These are phyloP conservation scores for Axis porcinus DNA, from an alignment of 2,113 vertebrate genomes.

Conservation along the genomic window DNA sequence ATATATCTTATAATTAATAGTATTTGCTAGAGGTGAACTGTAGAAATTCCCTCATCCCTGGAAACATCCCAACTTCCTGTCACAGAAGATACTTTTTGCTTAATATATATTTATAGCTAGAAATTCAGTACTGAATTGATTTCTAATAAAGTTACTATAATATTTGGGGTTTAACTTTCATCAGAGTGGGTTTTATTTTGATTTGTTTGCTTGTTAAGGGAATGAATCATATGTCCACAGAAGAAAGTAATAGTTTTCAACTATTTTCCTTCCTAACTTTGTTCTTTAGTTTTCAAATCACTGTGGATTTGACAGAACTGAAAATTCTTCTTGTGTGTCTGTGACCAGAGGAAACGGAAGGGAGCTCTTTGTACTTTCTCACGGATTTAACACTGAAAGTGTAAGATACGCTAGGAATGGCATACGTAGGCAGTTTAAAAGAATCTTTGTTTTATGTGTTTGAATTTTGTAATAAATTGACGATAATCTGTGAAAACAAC, in stretches of 20 bases:
- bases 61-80: neutral
- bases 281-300: conserved; percentile 40
- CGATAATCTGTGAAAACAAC: neutral
- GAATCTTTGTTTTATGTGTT: conserved; percentile 2
- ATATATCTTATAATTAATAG: conserved; percentile 28
- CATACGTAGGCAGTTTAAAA: conserved; percentile 27
- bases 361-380: conserved; percentile 39
- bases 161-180: conserved; percentile 32
- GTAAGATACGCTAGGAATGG: conserved; percentile 58
- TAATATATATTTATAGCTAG: neutral
- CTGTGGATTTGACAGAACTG: conserved; percentile 52
- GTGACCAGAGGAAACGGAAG: conserved; percentile 57
- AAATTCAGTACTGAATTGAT: neutral
- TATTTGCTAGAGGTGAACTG: conserved; percentile 47
- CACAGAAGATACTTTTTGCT: conserved; percentile 1
- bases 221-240: neutral
- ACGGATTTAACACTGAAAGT: conserved; percentile 28
- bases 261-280: conserved; percentile 1
- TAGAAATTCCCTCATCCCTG: neutral
- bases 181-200: neutral
- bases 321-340: conserved; percentile 60
- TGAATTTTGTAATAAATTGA: conserved; percentile 32
- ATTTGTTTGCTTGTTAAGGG: conserved; percentile 36
- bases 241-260: neutral
- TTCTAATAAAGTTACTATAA: neutral